phyloP scores from a whole-genome alignment of 2,888 invertebrate species.

The Listrodromus nycthemerus region DNA sequence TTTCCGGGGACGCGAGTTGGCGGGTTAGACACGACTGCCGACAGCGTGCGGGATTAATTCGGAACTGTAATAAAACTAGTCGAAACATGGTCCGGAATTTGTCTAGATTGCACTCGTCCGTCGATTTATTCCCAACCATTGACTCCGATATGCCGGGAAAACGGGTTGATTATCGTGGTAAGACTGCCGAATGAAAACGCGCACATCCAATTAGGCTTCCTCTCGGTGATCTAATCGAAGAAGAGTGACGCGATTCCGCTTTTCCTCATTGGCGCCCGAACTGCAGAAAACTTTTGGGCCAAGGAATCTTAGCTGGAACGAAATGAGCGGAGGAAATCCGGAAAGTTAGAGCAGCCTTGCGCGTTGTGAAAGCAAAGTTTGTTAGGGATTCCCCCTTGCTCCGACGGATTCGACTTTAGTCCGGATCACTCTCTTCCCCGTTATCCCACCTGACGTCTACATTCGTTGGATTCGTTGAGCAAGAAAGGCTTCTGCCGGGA shows the following conservation, averaged over 20 bases:
- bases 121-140: constrained; percentile 16
- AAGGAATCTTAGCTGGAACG: constrained; percentile 18
- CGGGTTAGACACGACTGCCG: constrained; percentile 1
- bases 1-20: not conserved
- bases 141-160: constrained; percentile 23
- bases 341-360: constrained; percentile 15
- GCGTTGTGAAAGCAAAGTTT: constrained; percentile 12
- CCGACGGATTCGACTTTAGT: not conserved
- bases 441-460: constrained; percentile 52
- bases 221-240: constrained; percentile 45
- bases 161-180: constrained; percentile 39
- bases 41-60: constrained; percentile 43
- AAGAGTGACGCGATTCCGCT: constrained; percentile 11
- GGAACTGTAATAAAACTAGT: constrained; percentile 10
- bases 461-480: constrained; percentile 60
- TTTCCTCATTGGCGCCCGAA: not conserved
- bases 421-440: constrained; percentile 19
- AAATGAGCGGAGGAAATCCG: constrained; percentile 18
- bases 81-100: not conserved
- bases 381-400: not conserved
- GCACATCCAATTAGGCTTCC: constrained; percentile 42
- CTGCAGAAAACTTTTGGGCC: constrained; percentile 12
- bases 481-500: constrained; percentile 32
- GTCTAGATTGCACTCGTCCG: not conserved
- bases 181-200: constrained; percentile 8